Conservation (phyloP, 2,888 invertebrate species). For the Nipponacmea schrenckii region DNA sequence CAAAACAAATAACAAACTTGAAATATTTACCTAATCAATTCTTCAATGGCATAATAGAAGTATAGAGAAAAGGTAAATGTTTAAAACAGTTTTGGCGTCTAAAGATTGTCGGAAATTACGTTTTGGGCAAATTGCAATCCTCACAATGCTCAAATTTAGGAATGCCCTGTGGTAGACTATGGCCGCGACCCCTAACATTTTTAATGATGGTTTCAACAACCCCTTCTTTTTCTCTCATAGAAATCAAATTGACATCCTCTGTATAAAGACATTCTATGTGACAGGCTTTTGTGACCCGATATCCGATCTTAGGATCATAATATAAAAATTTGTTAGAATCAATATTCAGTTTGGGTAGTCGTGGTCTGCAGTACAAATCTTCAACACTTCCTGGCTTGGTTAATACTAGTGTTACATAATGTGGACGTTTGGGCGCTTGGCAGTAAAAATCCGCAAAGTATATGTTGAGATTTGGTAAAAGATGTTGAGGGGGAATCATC, state of each 20-base stretch:
- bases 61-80: too few relatives aligned
- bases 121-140: neutral
- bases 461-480: constrained; percentile 32
- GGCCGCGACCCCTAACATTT: neutral
- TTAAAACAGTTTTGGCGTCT: too few relatives aligned
- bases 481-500: constrained; percentile 21
- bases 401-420: constrained; percentile 62
- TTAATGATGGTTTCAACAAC: neutral
- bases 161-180: neutral
- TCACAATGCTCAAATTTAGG: neutral
- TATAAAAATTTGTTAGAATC: constrained; percentile 29
- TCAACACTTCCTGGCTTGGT: constrained; percentile 10
- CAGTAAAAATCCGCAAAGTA: constrained; percentile 68
- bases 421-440: constrained; percentile 42
- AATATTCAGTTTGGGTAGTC: constrained; percentile 24
- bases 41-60: too few relatives aligned
- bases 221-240: neutral
- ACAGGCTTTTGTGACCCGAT: neutral
- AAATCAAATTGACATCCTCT: neutral
- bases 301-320: neutral
- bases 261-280: neutral
- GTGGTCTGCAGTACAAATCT: constrained; percentile 27
- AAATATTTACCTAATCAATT: too few relatives aligned
- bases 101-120: too few relatives aligned
- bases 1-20: too few relatives aligned